These are phyloP conservation scores for Emydocephalus ijimae DNA, from an alignment of 2,113 vertebrate genomes.

Conservation along the genomic window DNA sequence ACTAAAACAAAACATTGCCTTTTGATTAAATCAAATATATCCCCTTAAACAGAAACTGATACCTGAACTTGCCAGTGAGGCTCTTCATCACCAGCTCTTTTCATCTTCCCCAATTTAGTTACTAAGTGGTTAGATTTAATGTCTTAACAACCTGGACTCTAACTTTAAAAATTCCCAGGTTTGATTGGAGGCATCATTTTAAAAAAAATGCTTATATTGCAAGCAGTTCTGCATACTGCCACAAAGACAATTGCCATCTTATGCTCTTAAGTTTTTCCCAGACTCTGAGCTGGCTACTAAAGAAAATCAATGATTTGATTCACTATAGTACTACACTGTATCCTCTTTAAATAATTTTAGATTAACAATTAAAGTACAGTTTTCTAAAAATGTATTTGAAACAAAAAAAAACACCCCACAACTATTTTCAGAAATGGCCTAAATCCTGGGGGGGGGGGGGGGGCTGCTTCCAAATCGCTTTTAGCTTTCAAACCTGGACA, in stretches of 20 bases:
- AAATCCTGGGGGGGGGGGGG: accelerated
- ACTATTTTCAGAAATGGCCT: neutral
- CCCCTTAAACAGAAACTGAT: neutral
- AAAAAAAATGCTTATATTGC: neutral
- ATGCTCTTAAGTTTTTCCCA: neutral
- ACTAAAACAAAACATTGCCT: slow-evolving; percentile 41
- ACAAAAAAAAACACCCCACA: neutral
- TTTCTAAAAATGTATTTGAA: neutral
- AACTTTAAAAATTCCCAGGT: neutral
- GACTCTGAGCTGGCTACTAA: neutral
- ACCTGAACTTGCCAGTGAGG: neutral
- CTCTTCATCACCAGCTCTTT: neutral
- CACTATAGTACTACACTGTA: too few species aligned
- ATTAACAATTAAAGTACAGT: neutral
- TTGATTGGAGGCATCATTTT: too few species aligned
- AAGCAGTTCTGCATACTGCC: neutral
- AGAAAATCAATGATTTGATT: neutral
- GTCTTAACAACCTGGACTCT: too few species aligned
- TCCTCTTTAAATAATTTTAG: neutral
- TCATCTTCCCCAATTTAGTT: neutral
- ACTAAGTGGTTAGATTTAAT: neutral
- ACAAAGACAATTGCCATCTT: neutral
- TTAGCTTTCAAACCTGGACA: neutral
- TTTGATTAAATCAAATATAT: neutral
- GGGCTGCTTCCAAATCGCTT: neutral